These are phyloP conservation scores for Syncerus caffer DNA, from an alignment of 2,797 vertebrate species.

Conservation along the genomic window DNA sequence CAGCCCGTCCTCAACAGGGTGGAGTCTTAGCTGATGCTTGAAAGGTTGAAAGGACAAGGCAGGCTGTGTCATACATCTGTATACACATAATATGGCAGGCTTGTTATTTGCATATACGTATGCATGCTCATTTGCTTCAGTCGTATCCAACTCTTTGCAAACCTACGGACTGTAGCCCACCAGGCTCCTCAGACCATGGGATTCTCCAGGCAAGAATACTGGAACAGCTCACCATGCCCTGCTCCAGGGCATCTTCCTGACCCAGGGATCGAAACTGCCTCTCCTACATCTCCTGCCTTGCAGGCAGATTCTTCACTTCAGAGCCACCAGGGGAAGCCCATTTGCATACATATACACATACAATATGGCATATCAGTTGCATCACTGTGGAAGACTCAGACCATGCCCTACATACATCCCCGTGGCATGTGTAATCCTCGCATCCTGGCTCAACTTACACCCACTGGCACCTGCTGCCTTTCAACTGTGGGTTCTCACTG, in stretches of 20 bases:
- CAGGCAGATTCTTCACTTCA: not conserved
- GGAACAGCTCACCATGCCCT: not conserved
- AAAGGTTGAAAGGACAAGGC: not conserved
- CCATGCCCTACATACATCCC: accelerated
- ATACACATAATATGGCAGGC: not conserved
- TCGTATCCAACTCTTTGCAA: not conserved
- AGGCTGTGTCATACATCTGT: no score
- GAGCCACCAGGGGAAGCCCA: not conserved
- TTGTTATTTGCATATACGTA: not conserved
- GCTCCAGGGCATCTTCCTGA: not conserved
- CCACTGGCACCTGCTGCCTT: not conserved
- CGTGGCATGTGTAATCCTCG: not conserved
- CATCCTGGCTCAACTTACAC: not conserved
- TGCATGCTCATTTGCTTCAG: not conserved
- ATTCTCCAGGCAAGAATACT: not conserved
- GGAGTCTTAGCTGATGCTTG: not conserved
- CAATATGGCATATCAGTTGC: not conserved
- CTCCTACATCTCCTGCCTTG: not conserved
- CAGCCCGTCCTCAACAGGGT: not conserved
- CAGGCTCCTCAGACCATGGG: not conserved
- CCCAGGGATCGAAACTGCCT: not conserved
- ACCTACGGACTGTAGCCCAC: not conserved
- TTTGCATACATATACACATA: not conserved
- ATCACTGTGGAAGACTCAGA: not conserved
- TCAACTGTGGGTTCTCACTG: not conserved